These are phyloP conservation scores for Spatulosminthurus flaviceps DNA, from an alignment of 2,888 invertebrate species.

Conservation along the genomic window DNA sequence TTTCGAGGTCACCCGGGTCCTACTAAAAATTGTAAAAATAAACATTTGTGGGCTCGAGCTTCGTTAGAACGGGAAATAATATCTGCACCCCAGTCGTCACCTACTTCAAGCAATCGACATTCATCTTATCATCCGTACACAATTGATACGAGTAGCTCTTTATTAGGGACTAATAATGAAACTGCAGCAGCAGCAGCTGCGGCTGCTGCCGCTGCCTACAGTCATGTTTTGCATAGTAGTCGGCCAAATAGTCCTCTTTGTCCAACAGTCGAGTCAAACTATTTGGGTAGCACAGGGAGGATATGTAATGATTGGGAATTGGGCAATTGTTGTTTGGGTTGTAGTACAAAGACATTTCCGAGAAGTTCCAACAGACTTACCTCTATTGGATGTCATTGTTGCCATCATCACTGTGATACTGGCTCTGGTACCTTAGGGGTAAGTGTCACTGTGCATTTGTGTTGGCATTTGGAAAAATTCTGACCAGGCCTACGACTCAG, in stretches of 20 bases:
- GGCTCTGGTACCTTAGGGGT: conserved; percentile 54
- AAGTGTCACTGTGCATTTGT: conserved; percentile 39
- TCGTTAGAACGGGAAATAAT: conserved; percentile 57
- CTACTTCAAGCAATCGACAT: conserved; percentile 55
- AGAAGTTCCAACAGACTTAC: conserved; percentile 50
- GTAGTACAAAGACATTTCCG: conserved; percentile 60
- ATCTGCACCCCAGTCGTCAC: conserved; percentile 48
- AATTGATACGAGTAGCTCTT: neutral
- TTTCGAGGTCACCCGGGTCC: conserved; percentile 52
- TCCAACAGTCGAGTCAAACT: neutral
- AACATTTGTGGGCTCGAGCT: conserved; percentile 61
- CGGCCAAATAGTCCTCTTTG: conserved; percentile 60
- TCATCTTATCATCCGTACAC: conserved; percentile 61
- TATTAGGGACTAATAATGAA: conserved; percentile 41
- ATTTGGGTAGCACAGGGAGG: conserved; percentile 48
- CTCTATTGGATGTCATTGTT: conserved; percentile 58
- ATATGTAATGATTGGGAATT: conserved; percentile 53
- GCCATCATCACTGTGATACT: conserved; percentile 52
- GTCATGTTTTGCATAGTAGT: conserved; percentile 53
- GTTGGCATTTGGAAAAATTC: conserved; percentile 9
- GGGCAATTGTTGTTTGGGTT: conserved; percentile 46
- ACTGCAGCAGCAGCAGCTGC: conserved; percentile 54
- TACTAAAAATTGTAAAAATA: conserved; percentile 61
- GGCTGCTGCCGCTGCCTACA: conserved; percentile 28
- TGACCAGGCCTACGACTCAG: neutral